A percentile compares a stretch with the other conserved stretches of the same genome.
Evolutionary conservation across 2,113 vertebrate species (phyloP).

Genomic region (rat (Rattus norvegicus)): DNA sequence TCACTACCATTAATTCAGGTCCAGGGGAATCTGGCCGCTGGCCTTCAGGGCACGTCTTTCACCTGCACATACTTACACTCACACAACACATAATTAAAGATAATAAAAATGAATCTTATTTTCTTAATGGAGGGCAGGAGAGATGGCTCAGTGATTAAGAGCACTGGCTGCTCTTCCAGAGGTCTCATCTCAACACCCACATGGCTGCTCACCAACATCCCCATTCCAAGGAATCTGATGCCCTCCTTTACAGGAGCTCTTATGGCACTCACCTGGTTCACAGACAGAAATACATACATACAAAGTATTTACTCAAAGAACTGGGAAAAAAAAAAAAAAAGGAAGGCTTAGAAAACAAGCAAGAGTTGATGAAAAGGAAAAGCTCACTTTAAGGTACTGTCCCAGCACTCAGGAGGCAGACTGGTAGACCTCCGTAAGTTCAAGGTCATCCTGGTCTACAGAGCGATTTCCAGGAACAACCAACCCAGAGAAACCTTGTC

Average conservation of each 20-base stretch:
- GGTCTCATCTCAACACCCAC: background rate
- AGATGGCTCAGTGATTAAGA: background rate
- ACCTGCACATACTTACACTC: background rate
- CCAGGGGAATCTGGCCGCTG: background rate
- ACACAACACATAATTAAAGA: background rate
- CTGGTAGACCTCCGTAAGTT: background rate
- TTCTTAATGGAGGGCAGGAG: background rate
- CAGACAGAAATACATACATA: background rate
- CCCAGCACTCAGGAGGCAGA: background rate
- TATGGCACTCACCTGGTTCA: background rate
- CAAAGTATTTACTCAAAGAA: background rate
- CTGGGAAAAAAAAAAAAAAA: background rate
- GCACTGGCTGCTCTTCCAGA: background rate
- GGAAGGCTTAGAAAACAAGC: background rate
- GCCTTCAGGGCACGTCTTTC: background rate
- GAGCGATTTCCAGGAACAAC: background rate
- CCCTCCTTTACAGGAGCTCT: background rate
- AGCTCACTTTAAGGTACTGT: background rate
- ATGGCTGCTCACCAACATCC: background rate
- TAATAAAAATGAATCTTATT: background rate
- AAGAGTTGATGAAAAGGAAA: conserved; percentile 43
- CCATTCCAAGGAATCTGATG: background rate
- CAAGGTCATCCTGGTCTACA: background rate
- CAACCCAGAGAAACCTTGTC: background rate
- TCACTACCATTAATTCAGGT: background rate